Percentiles rank a stretch among this genome's conserved stretches.
These are phyloP conservation scores for Laterallus jamaicensis DNA, from an alignment of 2,113 vertebrate species.

Conservation along the genomic window DNA sequence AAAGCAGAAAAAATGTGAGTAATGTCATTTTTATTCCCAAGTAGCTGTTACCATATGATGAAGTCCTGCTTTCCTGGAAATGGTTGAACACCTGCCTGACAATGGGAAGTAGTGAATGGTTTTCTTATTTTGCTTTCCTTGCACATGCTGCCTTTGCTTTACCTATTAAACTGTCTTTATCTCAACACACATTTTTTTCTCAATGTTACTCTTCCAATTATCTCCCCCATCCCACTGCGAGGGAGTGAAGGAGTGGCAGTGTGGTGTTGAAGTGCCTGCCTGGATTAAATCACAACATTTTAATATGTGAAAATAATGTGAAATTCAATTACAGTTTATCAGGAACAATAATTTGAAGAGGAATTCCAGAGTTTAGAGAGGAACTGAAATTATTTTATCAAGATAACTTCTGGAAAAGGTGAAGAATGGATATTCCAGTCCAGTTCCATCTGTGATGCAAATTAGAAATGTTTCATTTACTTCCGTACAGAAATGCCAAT, in stretches of 20 bases:
- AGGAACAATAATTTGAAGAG: background rate
- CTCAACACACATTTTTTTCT: background rate
- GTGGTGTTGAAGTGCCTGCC: background rate
- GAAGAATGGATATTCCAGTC: background rate
- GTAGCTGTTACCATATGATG: rapidly evolving
- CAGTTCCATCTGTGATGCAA: background rate
- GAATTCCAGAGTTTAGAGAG: background rate
- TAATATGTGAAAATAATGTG: background rate
- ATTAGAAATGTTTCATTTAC: background rate
- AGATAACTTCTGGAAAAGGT: background rate
- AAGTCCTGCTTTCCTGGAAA: background rate
- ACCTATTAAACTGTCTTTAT: background rate
- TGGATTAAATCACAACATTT: background rate
- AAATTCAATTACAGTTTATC: background rate
- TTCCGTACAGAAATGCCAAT: background rate
- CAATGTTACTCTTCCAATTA: background rate
- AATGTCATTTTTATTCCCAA: background rate
- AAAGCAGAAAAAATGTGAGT: background rate
- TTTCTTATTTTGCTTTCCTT: background rate
- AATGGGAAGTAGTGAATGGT: background rate
- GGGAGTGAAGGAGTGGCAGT: background rate
- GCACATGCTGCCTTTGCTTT: background rate
- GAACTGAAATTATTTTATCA: background rate
- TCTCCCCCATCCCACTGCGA: rapidly evolving
- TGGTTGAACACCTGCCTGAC: background rate